Evolutionary conservation across 2,888 invertebrate genomes (phyloP), one percentile per base, ranked within the genome.

Genomic region (Stenichneumon culpator): DNA sequence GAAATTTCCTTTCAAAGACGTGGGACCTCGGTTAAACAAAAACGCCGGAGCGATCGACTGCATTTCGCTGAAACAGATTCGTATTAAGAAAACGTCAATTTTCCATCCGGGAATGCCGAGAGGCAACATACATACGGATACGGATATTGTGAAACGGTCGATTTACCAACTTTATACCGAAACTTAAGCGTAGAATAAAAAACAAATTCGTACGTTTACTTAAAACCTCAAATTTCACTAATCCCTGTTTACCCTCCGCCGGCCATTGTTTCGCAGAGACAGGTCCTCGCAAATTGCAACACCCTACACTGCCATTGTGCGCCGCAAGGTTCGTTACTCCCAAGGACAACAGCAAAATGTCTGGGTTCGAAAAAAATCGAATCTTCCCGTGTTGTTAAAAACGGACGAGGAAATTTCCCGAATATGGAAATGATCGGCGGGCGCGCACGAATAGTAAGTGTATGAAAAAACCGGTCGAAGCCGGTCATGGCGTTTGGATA

Each of bases 401-500:
- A 28, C 82, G 86, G 79, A 82, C 70, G 78, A 68, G 79, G 79
- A 88, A 89, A 89, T 90, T 88, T 88, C 69, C 90, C 90, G 87
- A 90, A 91, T 90, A 90, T 90, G 90, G 90, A 78, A 88, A 89
- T 77, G 87, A 82, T 75, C 65, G 82, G 70, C 72, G 83, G 50
- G 57, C 60, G n/a, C 47, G 81, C 80, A 86, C 81, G 83, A 87
- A 86, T 86, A 47, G 44, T 3, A 47, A 47, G 16, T 78, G 79
- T 32, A 84, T 84, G 80, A 39, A 47, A 86, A 87, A 90, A 91
- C 90, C 91, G 91, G 90, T 91, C 90, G 84, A 89, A 87, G 86
- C 87, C 87, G 89, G 87, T 86, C 87, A 87, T 87, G 86, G 86
- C 75, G 81, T 84, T 88, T 82, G 73, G 72, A 73, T 77, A 83